Evolutionary conservation across 2,113 vertebrate genomes (phyloP), one percentile per base, ranked within the genome.

Genomic region (Machaerirhynchus nigripectus): DNA sequence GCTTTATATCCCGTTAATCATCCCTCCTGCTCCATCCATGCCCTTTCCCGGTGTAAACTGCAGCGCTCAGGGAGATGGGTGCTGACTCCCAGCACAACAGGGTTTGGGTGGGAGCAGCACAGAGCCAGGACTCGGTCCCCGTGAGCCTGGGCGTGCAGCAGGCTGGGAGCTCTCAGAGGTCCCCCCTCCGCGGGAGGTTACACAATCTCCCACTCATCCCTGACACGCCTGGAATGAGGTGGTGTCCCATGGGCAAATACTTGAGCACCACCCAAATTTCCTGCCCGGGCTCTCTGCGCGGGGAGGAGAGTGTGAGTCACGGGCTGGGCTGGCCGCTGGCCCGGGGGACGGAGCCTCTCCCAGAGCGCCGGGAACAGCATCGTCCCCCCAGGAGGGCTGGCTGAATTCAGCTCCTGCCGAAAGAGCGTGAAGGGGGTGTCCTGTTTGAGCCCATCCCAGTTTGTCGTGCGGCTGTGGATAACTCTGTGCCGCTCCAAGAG

Each of bases 151-250:
- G 64, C 1, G 0, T 6, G 44, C 76, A 52, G 53, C 47, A 33
- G 47, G n/a, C 42, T 71, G 68, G 63, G 31, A 82, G 47, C 70
- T 15, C 61, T 15, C 65, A 7, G 33, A 84, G 65, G 9, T 90
- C 3, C 40, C 84, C 68, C 55, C 80, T 95, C 70, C 57, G 76
- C 83, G 20, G 44, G 40, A 73, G 87, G 46, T 97, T 97, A 92
- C 95, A 94, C 93, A 96, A 96, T 18, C 55, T 81, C 57, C 84
- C 89, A 84, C 94, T 80, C 92, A 90, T 91, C 96, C 77, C 82
- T 1, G 31, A 83, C 96, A 95, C 65, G 55, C 93, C 95, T 95
- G 97, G 97, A 96, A 97, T 97, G 97, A 97, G 96, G 97, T 90
- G 97, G 94, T 93, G 96, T 63, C 90, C 83, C 67, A 79, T 49